Evolutionary conservation across 2,888 invertebrate genomes (phyloP), one percentile per base, ranked within the genome.

Genomic region (Chymomyza procnemis): DNA sequence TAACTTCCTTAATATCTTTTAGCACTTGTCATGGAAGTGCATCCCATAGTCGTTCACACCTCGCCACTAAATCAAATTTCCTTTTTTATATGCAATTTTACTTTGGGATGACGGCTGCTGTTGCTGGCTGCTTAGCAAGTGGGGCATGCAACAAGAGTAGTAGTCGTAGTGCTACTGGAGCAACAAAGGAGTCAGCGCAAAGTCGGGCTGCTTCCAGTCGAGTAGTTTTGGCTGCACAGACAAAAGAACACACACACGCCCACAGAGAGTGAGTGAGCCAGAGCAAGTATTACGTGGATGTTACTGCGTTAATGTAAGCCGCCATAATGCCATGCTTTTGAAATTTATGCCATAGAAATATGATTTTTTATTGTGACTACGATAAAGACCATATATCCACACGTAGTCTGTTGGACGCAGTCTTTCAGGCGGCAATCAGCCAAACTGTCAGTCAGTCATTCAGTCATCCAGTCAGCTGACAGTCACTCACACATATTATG

Each of bases 311-410:
- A 61, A 61, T 59, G 58, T 60, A 55, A 62, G 48, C 65, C 34
- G 12, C 34, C 12, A 12, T 41, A 41, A 41, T 41, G 34, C 12
- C 12, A 41, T 41, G 34, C 34, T 41, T 41, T 41, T 41, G 34
- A 73, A 78, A 83, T 78, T 63, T 63, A 71, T 78, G 74, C 78
- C 74, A 74, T 66, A 73, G 71, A 83, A 83, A 78, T 74, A 70
- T 64, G 63, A 41, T 46, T 59, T 66, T 71, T 69, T 76, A 85
- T 85, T 80, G 80, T 80, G 72, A 71, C 66, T 26, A 26, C 26
- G 26, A 26, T 26, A 26, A 69, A 71, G 71, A 80, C 80, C 85
- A 76, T 83, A 76, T 83, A 76, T 50, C 56, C 66, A 52, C 12
- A 41, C 12, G 34, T 16, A 18, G 50, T 50, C 16, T n/a, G 12